Evolutionary conservation across 2,888 invertebrate genomes (phyloP), one percentile per base, ranked within the genome.

Genomic region (Lycocerus yunnanus): DNA sequence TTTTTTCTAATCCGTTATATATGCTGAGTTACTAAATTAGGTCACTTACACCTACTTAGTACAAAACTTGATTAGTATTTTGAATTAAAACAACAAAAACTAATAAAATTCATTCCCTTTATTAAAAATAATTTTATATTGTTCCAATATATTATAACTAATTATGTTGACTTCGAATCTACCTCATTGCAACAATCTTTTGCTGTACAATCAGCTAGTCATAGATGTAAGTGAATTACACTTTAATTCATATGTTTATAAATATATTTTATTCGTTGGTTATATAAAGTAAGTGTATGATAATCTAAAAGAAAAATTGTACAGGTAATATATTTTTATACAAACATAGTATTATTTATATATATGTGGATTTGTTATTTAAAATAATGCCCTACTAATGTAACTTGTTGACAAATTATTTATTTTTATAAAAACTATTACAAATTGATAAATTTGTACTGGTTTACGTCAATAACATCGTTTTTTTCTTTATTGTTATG

Each of bases 171-270:
- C 67, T 71, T 75, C 78, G 78, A 82, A 85, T 85, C 87, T 87
- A 87, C 87, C 87, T 87, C 87, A 87, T 85, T 85, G 84, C 85
- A 86, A 87, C 86, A 86, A 85, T 85, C 85, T 86, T 43, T 85
- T 86, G 86, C 86, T 87, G 87, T 87, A 87, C 85, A 85, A 85
- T 85, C 87, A 87, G 87, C 87, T 87, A 87, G 87, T 87, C 87
- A 87, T 87, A 87, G 86, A 83, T 84, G 80, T 85, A 85, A 86
- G 85, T 82, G 80, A 81, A 78, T 81, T 78, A 80, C 77, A 80
- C 77, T 74, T 76, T 75, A 73, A 69, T 70, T 72, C 72, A 74
- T 72, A 71, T 60, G 68, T 74, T 73, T 71, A 73, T 77, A 74
- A 72, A 69, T 73, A 69, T 69, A 76, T 74, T 75, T 70, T 74